These are phyloP conservation scores for Cuniculus paca DNA, from an alignment of 2,797 vertebrate genomes.

Conservation along the genomic window DNA sequence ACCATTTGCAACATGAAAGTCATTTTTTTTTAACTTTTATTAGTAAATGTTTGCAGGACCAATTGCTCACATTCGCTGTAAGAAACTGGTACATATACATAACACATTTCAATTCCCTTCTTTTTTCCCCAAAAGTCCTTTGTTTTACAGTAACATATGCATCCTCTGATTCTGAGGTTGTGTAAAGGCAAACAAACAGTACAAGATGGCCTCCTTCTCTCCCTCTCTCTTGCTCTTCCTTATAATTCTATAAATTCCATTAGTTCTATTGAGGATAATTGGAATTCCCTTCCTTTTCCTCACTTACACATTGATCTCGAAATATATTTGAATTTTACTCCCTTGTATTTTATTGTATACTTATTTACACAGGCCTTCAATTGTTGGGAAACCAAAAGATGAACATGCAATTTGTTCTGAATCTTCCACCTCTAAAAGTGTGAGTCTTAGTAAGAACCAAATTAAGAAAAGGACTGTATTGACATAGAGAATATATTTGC, in stretches of 20 bases:
- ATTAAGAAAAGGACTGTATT: background rate
- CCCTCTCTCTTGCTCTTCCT: fast-evolving
- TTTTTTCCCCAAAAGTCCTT: background rate
- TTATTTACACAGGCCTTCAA: background rate
- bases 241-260: background rate
- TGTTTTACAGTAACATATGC: background rate
- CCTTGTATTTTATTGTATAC: background rate
- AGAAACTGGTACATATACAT: background rate
- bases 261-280: background rate
- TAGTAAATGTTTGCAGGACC: background rate
- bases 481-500: background rate
- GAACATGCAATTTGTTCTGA: background rate
- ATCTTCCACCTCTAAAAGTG: fast-evolving
- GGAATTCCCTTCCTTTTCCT: background rate
- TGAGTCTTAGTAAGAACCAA: background rate
- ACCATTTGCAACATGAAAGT: background rate
- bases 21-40: background rate
- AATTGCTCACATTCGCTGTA: background rate
- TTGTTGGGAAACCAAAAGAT: no score
- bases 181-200: background rate
- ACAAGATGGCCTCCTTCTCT: no score
- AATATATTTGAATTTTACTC: background rate
- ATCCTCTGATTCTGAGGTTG: background rate
- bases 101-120: background rate
- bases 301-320: background rate